Percentiles rank a stretch among this genome's conserved stretches.
Conservation (phyloP, 2,113 vertebrate species). For the Dissostichus mawsoni region DNA sequence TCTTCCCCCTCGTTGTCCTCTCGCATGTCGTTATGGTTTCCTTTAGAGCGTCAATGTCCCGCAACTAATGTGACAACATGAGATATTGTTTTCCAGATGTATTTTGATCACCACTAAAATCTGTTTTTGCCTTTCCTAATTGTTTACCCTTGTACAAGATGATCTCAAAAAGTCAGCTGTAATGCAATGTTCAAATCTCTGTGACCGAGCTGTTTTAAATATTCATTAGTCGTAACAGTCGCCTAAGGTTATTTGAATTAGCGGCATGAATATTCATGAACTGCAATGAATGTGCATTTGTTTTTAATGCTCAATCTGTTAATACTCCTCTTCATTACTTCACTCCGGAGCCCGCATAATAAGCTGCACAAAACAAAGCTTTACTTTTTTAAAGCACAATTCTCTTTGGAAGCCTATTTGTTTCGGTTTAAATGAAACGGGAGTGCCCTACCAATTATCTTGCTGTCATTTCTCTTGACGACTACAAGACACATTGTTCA, state of each 20-base stretch:
- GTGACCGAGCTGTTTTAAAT: constrained; percentile 81
- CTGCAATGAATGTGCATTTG: constrained; percentile 80
- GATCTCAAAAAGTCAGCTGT: constrained; percentile 71
- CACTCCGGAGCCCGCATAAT: constrained; percentile 65
- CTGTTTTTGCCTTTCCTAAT: constrained; percentile 71
- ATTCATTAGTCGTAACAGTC: constrained; percentile 83
- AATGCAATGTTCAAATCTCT: constrained; percentile 77
- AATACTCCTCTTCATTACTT: constrained; percentile 78
- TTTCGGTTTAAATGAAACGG: constrained; percentile 69
- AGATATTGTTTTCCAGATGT: constrained; percentile 63
- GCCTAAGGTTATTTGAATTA: constrained; percentile 86
- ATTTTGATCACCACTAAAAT: constrained; percentile 71
- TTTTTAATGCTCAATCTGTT: constrained; percentile 82
- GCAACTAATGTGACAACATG: constrained; percentile 64
- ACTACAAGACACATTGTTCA: constrained; percentile 77
- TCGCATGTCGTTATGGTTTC: constrained; percentile 31
- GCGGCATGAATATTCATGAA: constrained; percentile 81
- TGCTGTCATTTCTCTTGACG: constrained; percentile 76
- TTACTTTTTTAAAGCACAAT: constrained; percentile 59
- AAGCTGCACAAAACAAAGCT: constrained; percentile 75
- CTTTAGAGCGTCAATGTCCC: constrained; percentile 30
- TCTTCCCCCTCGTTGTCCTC: constrained; percentile 29
- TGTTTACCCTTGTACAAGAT: constrained; percentile 77
- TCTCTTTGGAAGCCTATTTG: constrained; percentile 68
- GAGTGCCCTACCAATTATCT: constrained; percentile 77